These are phyloP conservation scores for Piaya cayana DNA, from an alignment of 2,113 vertebrate genomes.

Conservation along the genomic window DNA sequence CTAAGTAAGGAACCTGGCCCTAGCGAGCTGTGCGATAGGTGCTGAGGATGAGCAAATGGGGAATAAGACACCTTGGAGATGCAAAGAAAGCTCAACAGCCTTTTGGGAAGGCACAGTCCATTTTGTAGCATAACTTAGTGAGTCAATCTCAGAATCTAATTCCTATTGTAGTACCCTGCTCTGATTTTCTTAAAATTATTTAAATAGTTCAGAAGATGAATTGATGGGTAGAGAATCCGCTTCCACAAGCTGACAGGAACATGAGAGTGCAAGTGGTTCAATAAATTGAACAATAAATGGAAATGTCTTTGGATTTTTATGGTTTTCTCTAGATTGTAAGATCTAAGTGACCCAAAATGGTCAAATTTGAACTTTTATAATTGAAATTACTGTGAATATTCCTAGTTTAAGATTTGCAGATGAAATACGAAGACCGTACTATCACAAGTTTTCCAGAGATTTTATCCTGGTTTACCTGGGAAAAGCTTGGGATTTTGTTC, in stretches of 20 bases:
- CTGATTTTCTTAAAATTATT: neutral
- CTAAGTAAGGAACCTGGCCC: neutral
- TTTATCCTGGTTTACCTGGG: neutral
- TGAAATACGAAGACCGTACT: neutral
- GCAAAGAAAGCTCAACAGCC: neutral
- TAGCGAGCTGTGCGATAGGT: fast-evolving
- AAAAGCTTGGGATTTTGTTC: neutral
- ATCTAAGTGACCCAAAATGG: neutral
- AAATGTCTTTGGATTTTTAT: neutral
- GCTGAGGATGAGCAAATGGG: neutral
- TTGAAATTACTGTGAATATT: neutral
- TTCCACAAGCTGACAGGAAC: neutral
- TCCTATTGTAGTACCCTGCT: neutral
- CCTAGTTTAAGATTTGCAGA: neutral
- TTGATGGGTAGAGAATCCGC: neutral
- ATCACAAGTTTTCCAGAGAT: neutral
- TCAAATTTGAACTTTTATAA: neutral
- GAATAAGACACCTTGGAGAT: too few species aligned
- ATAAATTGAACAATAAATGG: neutral
- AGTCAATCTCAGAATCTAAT: neutral
- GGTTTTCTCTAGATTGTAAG: neutral
- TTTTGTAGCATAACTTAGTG: neutral
- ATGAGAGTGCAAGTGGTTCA: neutral
- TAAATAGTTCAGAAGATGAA: neutral
- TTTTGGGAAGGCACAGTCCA: neutral